Percentiles rank a stretch among this genome's conserved stretches.
Evolutionary conservation across 1,140 invertebrate species (phyloP).

Genomic region (Drosophila rhopaloa): DNA sequence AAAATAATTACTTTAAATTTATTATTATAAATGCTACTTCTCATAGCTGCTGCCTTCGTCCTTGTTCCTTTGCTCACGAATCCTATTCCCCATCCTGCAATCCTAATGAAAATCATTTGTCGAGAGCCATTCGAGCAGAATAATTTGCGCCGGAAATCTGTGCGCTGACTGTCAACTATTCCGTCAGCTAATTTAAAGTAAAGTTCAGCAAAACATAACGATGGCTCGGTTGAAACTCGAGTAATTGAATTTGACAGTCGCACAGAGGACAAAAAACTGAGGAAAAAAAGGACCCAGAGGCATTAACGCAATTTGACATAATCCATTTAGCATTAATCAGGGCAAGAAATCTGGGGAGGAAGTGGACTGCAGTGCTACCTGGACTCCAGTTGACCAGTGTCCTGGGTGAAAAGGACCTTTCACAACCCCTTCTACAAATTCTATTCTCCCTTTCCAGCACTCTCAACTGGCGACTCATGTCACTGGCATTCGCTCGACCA

Average conservation of each 20-base stretch:
- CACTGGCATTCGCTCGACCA: slow-evolving; percentile 28
- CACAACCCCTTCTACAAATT: slow-evolving; percentile 3
- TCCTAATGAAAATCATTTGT: slow-evolving; percentile 69
- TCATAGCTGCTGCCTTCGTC: background rate
- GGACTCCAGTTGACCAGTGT: slow-evolving; percentile 14
- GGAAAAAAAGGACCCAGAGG: background rate
- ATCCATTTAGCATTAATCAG: slow-evolving; percentile 51
- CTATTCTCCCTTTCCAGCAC: background rate
- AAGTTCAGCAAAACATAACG: slow-evolving; percentile 8
- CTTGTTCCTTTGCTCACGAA: background rate
- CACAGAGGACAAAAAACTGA: slow-evolving; percentile 2
- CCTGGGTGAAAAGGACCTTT: slow-evolving; percentile 5
- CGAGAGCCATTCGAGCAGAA: slow-evolving; percentile 41
- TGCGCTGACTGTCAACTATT: slow-evolving; percentile 14
- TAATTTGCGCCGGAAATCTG: slow-evolving; percentile 51
- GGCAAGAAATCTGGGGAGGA: slow-evolving; percentile 1
- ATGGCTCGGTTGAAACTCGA: background rate
- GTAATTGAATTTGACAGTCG: slow-evolving; percentile 47
- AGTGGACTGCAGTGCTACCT: slow-evolving; percentile 7
- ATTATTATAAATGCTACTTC: no score
- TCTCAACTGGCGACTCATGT: slow-evolving; percentile 15
- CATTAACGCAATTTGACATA: slow-evolving; percentile 62
- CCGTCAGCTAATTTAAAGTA: slow-evolving; percentile 47
- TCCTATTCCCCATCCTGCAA: background rate
- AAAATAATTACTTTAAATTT: background rate